Conservation (phyloP, 1,140 invertebrate genomes). For the Musca domestica region DNA sequence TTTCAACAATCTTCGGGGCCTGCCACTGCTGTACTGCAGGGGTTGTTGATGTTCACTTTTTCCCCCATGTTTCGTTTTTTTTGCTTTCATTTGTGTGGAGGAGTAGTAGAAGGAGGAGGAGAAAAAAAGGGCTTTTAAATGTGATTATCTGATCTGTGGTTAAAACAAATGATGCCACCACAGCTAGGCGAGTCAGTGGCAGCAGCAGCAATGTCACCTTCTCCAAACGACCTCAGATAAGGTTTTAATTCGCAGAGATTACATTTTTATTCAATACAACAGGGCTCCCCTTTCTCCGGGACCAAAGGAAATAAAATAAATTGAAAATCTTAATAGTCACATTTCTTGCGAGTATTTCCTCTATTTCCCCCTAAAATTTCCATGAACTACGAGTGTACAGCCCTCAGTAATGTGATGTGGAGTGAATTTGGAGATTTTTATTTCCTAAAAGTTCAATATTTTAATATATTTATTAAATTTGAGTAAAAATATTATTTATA, state of each 20-base stretch:
- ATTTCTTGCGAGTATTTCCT: too few species aligned
- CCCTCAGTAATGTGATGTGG: too few species aligned
- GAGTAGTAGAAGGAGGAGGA: not conserved
- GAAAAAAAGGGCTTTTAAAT: slow-evolving; percentile 12
- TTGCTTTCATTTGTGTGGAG: not conserved
- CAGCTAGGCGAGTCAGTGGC: not conserved
- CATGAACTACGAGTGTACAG: too few species aligned
- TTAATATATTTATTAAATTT: too few species aligned
- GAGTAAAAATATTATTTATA: too few species aligned
- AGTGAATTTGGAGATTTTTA: too few species aligned
- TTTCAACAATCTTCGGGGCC: too few species aligned
- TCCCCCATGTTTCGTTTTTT: not conserved
- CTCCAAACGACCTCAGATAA: slow-evolving; percentile 2
- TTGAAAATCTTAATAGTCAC: not conserved
- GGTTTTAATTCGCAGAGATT: slow-evolving; percentile 12
- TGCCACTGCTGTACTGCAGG: not conserved
- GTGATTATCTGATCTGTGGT: slow-evolving; percentile 11
- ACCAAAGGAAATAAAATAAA: not conserved
- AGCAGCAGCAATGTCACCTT: not conserved
- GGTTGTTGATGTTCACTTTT: slow-evolving; percentile 17
- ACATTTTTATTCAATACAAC: slow-evolving; percentile 3
- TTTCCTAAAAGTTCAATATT: too few species aligned
- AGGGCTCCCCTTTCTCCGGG: not conserved
- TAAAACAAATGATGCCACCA: slow-evolving; percentile 10
- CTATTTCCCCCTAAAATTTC: too few species aligned